Conservation (phyloP, 1,140 invertebrate genomes). For the Scaptodrosophila lebanonensis region DNA sequence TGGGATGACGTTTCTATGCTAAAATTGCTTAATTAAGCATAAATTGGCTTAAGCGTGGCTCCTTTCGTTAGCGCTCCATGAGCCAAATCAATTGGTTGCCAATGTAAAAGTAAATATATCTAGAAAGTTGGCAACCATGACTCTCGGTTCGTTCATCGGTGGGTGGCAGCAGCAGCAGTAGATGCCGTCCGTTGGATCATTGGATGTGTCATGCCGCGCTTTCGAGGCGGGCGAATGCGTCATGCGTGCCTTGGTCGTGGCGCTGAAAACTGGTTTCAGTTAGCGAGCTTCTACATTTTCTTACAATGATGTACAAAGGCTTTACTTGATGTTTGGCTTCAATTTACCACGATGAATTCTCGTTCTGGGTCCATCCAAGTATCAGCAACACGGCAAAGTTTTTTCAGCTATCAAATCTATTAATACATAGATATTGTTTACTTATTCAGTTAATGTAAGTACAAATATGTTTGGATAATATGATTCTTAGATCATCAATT, state of each 20-base stretch:
- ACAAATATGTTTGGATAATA: no score
- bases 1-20: conserved; percentile 30
- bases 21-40: conserved; percentile 60
- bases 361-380: no score
- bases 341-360: no score
- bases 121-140: conserved; percentile 35
- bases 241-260: conserved; percentile 20
- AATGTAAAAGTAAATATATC: conserved; percentile 31
- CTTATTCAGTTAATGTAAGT: no score
- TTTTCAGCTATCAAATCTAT: no score
- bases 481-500: no score
- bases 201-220: neutral
- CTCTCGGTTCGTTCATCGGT: neutral
- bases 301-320: conserved; percentile 10
- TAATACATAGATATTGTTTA: no score
- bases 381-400: no score
- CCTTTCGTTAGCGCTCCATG: no score
- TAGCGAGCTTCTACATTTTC: conserved; percentile 22
- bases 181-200: neutral
- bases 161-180: conserved; percentile 6
- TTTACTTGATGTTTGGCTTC: conserved; percentile 22
- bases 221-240: conserved; percentile 22
- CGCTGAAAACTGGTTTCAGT: conserved; percentile 49
- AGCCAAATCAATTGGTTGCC: conserved; percentile 2
- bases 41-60: conserved; percentile 35